These are phyloP conservation scores for Pogonomyrmex californicus DNA, from an alignment of 1,140 invertebrate species.

Conservation along the genomic window DNA sequence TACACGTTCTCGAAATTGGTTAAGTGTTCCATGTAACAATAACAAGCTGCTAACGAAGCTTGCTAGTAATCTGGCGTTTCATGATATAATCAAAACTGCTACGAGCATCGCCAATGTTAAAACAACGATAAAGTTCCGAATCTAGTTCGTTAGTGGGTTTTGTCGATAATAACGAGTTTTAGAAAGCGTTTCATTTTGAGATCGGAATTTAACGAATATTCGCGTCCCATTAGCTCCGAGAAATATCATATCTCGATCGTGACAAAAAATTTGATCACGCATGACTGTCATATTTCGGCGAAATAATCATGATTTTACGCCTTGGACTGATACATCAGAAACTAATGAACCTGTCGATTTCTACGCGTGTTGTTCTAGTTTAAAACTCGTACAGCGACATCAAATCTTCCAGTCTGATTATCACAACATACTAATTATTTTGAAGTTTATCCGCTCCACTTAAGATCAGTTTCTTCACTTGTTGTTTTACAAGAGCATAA, in stretches of 20 bases:
- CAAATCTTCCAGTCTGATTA: neutral
- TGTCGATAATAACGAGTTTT: constrained; percentile 7
- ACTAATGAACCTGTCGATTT: constrained; percentile 29
- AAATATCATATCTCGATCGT: constrained; percentile 36
- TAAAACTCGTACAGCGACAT: neutral
- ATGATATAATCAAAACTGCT: neutral
- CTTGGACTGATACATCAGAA: neutral
- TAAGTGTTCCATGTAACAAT: neutral
- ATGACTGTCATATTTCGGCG: constrained; percentile 26
- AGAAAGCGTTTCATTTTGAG: constrained; percentile 26
- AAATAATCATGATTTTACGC: constrained; percentile 29
- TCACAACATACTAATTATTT: constrained; percentile 5
- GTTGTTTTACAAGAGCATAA: neutral
- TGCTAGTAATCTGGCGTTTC: neutral
- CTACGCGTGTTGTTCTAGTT: neutral
- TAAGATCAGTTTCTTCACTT: neutral
- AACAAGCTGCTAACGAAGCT: neutral
- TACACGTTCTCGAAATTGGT: neutral
- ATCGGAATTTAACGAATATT: constrained; percentile 26
- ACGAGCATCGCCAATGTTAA: neutral
- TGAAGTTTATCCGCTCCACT: neutral
- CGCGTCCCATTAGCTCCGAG: constrained; percentile 7
- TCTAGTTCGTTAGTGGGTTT: neutral
- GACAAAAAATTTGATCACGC: constrained; percentile 13
- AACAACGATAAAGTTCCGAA: neutral